phyloP scores from a whole-genome alignment of 2,888 invertebrate genomes.

The Amblyteles armatorius region DNA sequence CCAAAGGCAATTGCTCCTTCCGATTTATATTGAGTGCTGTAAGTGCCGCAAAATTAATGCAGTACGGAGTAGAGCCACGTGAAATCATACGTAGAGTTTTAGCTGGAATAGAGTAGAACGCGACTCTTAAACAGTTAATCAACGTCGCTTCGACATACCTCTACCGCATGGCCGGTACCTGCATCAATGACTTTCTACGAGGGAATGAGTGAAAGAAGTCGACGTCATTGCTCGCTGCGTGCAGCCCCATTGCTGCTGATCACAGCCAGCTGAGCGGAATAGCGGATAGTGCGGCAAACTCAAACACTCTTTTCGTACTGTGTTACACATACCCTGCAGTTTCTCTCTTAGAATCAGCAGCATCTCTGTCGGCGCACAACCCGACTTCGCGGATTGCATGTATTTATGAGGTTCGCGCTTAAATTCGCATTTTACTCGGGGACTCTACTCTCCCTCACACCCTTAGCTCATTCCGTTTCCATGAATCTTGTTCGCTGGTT shows the following conservation, averaged over 20 bases:
- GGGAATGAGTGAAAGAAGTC: constrained; percentile 55
- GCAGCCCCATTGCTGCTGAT: constrained; percentile 74
- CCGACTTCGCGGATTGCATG: constrained; percentile 78
- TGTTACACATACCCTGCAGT: constrained; percentile 59
- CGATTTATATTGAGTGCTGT: constrained; percentile 11
- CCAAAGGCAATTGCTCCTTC: background rate
- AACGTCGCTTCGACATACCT: constrained; percentile 21
- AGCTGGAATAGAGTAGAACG: constrained; percentile 76
- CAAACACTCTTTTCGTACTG: constrained; percentile 61
- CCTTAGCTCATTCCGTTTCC: constrained; percentile 60
- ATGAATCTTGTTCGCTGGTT: constrained; percentile 58
- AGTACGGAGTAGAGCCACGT: no score
- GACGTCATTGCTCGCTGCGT: constrained; percentile 64
- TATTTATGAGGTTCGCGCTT: constrained; percentile 76
- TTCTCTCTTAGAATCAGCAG: constrained; percentile 32
- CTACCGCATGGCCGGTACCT: constrained; percentile 64
- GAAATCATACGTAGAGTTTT: constrained; percentile 42
- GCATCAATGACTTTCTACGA: constrained; percentile 64
- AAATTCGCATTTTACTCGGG: constrained; percentile 57
- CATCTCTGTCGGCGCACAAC: constrained; percentile 61
- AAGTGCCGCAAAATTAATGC: background rate
- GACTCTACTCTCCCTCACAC: constrained; percentile 34
- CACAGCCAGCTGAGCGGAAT: constrained; percentile 82
- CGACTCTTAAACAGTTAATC: constrained; percentile 68
- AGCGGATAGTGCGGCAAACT: constrained; percentile 70